Evolutionary conservation across 2,888 invertebrate genomes (phyloP), one percentile per base, ranked within the genome.

Genomic region (Orthosia gothica): DNA sequence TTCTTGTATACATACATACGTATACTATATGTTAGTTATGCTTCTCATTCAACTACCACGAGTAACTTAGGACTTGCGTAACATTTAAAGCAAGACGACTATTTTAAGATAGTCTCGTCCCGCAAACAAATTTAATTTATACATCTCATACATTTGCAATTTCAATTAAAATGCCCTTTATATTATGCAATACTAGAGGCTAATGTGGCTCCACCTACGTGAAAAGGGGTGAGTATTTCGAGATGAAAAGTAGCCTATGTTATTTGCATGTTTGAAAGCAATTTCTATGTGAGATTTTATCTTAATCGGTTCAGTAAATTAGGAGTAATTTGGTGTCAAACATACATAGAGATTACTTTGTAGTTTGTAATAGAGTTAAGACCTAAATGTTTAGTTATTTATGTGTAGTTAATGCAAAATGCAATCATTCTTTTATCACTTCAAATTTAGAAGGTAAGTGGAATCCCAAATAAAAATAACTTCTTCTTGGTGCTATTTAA

Each of bases 31-130:
- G 15, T 55, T 62, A n/a, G n/a, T 50, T 47, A 55, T 62, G 23
- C 50, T n/a, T 52, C 47, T n/a, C 47, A 64, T 67, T 65, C 49
- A 62, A 50, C 16, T 50, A 50, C 61, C 40, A 26, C 55, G 55
- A 52, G 58, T 55, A 50, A 26, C 54, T 59, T 65, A 15, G 20
- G 1, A 23, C 45, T 80, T 80, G 49, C 76, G 49, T 68, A 80
- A 81, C 59, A 58, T 52, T 65, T 68, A 57, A 65, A 71, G 23
- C 52, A 64, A 13, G 49, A 54, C 20, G 57, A 32, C 75, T 67
- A 70, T 79, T 65, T 69, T 57, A 61, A 64, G 67, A 71, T 32
- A 57, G 50, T 40, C 40, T 40, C 20, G 50, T 40, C 40, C 47
- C 20, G 26, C 3, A 67, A 26, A 40, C 11, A 5, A 2, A 16